These are phyloP conservation scores for Actenoides hombroni DNA, from an alignment of 2,113 vertebrate genomes.

Conservation along the genomic window DNA sequence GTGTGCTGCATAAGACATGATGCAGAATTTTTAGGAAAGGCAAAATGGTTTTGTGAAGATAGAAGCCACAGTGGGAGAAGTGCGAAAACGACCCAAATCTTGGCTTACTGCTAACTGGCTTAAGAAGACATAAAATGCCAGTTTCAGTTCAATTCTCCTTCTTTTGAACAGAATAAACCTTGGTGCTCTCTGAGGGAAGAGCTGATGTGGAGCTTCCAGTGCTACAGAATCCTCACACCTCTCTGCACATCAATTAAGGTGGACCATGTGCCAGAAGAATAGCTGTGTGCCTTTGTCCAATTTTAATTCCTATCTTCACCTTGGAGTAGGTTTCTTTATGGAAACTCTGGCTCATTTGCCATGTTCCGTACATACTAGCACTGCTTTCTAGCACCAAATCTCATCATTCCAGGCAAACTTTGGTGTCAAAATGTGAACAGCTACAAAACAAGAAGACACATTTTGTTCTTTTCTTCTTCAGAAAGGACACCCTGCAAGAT, in stretches of 20 bases:
- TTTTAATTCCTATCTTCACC: not conserved
- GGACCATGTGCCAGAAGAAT: not conserved
- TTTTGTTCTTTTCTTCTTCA: conserved; percentile 54
- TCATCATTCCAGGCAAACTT: not conserved
- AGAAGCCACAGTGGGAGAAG: not conserved
- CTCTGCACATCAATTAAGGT: not conserved
- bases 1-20: not conserved
- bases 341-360: not conserved
- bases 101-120: not conserved
- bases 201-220: not conserved
- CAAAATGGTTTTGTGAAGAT: not conserved
- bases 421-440: not conserved
- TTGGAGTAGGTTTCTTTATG: not conserved
- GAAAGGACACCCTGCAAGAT: conserved; percentile 62
- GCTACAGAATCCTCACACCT: not conserved
- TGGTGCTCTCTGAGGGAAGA: accelerated
- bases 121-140: not conserved
- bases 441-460: conserved; percentile 5
- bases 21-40: not conserved
- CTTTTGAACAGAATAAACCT: not conserved
- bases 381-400: not conserved
- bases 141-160: not conserved
- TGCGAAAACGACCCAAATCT: not conserved
- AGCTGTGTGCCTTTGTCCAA: not conserved
- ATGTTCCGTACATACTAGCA: not conserved